Evolutionary conservation across 1,140 invertebrate genomes (phyloP).

Genomic region (Drosophila varians): DNA sequence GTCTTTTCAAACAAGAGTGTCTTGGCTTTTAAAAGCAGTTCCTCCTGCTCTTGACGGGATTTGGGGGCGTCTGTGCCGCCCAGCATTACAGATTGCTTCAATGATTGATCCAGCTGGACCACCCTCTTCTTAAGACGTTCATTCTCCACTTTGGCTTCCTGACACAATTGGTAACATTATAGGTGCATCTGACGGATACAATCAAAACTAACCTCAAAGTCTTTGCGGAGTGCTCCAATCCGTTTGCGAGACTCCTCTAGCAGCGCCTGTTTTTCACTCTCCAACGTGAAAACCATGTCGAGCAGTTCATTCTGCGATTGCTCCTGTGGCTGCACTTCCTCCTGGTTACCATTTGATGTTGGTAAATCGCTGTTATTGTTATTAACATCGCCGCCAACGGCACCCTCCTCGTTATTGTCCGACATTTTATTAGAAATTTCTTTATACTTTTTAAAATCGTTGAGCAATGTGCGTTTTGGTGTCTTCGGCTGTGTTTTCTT

Average conservation of each 20-base stretch:
- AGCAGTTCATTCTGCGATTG: slow-evolving; percentile 73
- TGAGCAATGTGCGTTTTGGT: slow-evolving; percentile 46
- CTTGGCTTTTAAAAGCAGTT: slow-evolving; percentile 86
- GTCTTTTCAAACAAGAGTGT: slow-evolving; percentile 88
- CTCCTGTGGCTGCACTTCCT: slow-evolving; percentile 9
- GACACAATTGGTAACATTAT: background rate
- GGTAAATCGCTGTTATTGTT: slow-evolving; percentile 50
- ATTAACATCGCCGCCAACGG: slow-evolving; percentile 67
- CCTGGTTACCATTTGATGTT: slow-evolving; percentile 6
- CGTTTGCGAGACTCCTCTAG: slow-evolving; percentile 78
- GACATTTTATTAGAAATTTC: slow-evolving; percentile 60
- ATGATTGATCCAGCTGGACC: slow-evolving; percentile 70
- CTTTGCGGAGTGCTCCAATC: slow-evolving; percentile 75
- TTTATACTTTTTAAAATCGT: slow-evolving; percentile 27
- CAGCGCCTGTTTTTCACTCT: slow-evolving; percentile 80
- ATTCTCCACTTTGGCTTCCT: slow-evolving; percentile 70
- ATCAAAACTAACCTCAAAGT: slow-evolving; percentile 79
- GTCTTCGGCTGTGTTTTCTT: slow-evolving; percentile 50
- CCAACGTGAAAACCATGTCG: slow-evolving; percentile 80
- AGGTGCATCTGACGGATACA: background rate
- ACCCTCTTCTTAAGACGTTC: slow-evolving; percentile 68
- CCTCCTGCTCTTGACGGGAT: slow-evolving; percentile 84
- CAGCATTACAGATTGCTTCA: slow-evolving; percentile 76
- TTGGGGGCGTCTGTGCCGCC: slow-evolving; percentile 75
- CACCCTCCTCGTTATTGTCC: slow-evolving; percentile 43